Base-by-base conservation (phyloP, 2,888 invertebrate genomes). In the Chrysomela aeneicollis region DNA sequence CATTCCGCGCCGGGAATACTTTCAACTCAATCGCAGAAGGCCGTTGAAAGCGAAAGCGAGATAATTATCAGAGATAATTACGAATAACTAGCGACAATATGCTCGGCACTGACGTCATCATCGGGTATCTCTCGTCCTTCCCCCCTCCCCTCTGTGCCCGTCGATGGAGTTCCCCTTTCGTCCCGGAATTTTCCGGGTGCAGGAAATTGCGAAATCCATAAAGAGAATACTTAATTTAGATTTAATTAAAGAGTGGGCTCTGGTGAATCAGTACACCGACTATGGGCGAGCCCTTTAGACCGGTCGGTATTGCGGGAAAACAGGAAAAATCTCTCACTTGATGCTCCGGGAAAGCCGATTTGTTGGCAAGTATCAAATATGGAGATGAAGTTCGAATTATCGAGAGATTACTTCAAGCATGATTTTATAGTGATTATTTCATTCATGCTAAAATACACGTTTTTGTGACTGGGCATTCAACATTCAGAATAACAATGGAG, bases 11-110 rank as follows among this genome's bases (percentile, higher is more conserved):
- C 63, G 63, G 50, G 64, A 64, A 63, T 63, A 70, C 70, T 71
- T 71, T 70, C 67, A 71, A 70, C 72, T 71, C 71, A 73, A 75
- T 74, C 74, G 72, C 71, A 71, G 73, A 75, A 75, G 71, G 74
- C 71, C 73, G 75, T 75, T 69, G 73, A 73, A 75, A 75, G 74
- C 73, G 68, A 75, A 74, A 76, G 74, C 76, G 72, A 73, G 74
- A 75, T 75, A 75, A 75, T 75, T 74, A 75, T 76, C 72, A 54
- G 68, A 71, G 74, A 76, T 75, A 76, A 76, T 76, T 76, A 75
- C 71, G 69, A 74, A 73, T 75, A 74, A 74, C 71, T 67, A 68
- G 71, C 70, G 73, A 74, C 75, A 74, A 74, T 74, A 70, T 71
- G 72, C 73, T 66, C 69, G 55, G 66, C 70, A 69, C 65, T 63